Evolutionary conservation across 1,140 invertebrate species (phyloP), one percentile per base, ranked within the genome.

Genomic region (Aphaenogaster floridana): DNA sequence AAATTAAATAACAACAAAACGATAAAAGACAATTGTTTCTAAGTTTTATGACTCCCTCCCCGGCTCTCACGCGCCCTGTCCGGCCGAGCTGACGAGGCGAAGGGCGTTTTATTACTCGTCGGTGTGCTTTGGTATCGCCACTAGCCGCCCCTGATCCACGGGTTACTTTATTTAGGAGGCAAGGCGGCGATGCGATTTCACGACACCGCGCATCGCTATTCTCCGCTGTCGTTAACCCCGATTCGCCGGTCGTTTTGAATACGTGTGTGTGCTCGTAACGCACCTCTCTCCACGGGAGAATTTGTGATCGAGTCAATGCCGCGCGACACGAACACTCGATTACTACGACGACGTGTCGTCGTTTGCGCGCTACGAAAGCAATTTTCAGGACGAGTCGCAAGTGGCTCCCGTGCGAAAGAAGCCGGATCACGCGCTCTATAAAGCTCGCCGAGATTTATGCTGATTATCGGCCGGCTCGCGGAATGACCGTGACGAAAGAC

Each of bases 141-240:
- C 84, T 88, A 88, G 89, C 90, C 91, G 89, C 88, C 87, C 80
- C 61, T 86, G 79, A 91, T 91, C 90, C 91, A 87, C 90, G 88
- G 94, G 93, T 95, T 94, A 94, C 94, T 95, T 95, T 95, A 95
- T 95, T 95, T 95, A 93, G 92, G 91, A 90, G 89, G 74, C 76
- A 76, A 84, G 52, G 78, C 50, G 42, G 63, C 21, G 66, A 11
- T 21, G 39, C 21, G 77, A 89, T 74, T 74, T 87, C 63, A 78
- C 59, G 83, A 57, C 63, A 71, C 59, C 45, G 13, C n/a, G 52
- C 68, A 17, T 66, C n/a, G 71, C 54, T 66, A 54, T 86, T 52
- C 54, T 79, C 13, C 64, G 34, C 13, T 11, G 69, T 84, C 59
- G 48, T 69, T 57, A 63, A 72, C 64, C 42, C 48, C 48, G 71